These are phyloP conservation scores for Andrena chrysosceles DNA, from an alignment of 2,888 invertebrate genomes.

Conservation along the genomic window DNA sequence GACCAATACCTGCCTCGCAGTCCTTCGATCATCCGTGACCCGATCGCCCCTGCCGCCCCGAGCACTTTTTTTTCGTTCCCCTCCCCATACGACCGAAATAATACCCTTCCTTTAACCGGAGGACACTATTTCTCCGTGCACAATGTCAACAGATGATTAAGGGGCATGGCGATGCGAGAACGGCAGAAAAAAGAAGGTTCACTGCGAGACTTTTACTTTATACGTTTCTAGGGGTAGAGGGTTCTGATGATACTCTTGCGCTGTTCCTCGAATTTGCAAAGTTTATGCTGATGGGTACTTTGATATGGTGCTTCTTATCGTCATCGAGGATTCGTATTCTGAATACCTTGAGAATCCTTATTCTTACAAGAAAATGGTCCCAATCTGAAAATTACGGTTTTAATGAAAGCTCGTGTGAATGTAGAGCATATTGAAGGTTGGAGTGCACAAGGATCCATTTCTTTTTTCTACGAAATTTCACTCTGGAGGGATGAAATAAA, in stretches of 20 bases:
- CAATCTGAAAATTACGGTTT: too few species aligned
- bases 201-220: not conserved
- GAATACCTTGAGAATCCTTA: too few species aligned
- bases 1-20: constrained; percentile 70
- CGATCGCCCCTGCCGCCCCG: constrained; percentile 52
- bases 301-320: too few species aligned
- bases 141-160: constrained; percentile 49
- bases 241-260: not conserved
- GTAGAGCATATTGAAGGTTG: too few species aligned
- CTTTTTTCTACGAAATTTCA: too few species aligned
- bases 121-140: constrained; percentile 35
- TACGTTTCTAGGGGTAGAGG: not conserved
- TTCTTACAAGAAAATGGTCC: too few species aligned
- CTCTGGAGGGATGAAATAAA: too few species aligned
- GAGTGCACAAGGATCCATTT: too few species aligned
- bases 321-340: too few species aligned
- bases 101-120: constrained; percentile 59
- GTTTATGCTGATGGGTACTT: not conserved
- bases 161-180: constrained; percentile 6
- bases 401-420: too few species aligned
- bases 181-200: not conserved
- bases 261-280: not conserved
- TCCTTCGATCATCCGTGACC: constrained; percentile 68
- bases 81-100: constrained; percentile 47
- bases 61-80: constrained; percentile 41